Conservation (phyloP, 2,797 vertebrate genomes). For the Alosa sapidissima region DNA sequence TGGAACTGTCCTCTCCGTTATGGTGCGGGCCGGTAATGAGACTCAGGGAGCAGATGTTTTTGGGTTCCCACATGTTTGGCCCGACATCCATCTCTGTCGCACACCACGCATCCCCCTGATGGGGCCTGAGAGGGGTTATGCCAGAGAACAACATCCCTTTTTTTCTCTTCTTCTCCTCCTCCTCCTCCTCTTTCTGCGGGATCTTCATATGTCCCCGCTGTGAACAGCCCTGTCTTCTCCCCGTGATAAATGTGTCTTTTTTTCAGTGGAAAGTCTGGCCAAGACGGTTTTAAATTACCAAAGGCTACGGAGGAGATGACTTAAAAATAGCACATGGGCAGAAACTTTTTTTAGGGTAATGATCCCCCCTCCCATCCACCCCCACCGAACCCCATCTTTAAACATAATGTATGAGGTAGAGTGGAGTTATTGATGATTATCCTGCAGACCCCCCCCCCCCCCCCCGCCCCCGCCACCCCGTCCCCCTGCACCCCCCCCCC, state of each 20-base stretch:
- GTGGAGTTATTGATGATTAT: conserved; percentile 73
- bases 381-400: conserved; percentile 47
- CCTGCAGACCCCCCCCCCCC: conserved; percentile 56
- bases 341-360: conserved; percentile 56
- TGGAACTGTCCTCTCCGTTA: conserved; percentile 15
- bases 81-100: conserved; percentile 34
- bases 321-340: conserved; percentile 70
- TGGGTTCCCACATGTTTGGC: conserved; percentile 1
- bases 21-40: neutral
- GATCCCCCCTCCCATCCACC: conserved; percentile 41
- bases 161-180: conserved; percentile 36
- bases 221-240: conserved; percentile 65
- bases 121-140: neutral
- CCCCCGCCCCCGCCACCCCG: conserved; percentile 41
- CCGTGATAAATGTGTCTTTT: conserved; percentile 68
- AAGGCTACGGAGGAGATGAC: conserved; percentile 57
- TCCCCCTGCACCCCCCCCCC: conserved; percentile 24
- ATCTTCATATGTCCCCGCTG: conserved; percentile 29
- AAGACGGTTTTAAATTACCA: conserved; percentile 71
- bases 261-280: conserved; percentile 57
- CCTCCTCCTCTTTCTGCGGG: conserved; percentile 15
- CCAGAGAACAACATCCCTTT: conserved; percentile 1
- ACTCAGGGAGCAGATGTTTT: conserved; percentile 38
- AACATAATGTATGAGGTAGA: conserved; percentile 43
- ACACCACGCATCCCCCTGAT: conserved; percentile 34